Evolutionary conservation across 1,140 invertebrate species (phyloP).

Genomic region (Psilanteris sp.): DNA sequence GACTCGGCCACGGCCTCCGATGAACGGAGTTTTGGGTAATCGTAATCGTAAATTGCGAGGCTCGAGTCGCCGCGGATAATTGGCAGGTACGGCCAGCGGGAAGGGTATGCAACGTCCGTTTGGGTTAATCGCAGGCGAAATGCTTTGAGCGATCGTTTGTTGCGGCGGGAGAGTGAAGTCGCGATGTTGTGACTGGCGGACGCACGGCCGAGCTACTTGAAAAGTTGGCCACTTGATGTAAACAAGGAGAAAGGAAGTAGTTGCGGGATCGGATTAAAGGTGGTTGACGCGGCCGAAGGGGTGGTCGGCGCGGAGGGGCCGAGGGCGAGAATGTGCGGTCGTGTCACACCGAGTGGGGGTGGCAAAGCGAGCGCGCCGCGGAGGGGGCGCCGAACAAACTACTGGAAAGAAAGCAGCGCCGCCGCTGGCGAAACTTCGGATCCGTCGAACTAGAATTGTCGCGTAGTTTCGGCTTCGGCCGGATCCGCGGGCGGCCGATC

Average conservation of each 20-base stretch:
- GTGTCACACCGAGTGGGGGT: constrained; percentile 54
- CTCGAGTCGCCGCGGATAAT: too few relatives aligned
- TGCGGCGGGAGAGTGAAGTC: constrained; percentile 8
- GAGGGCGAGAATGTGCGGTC: constrained; percentile 63
- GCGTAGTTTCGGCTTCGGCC: constrained; percentile 76
- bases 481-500: too few relatives aligned
- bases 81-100: too few relatives aligned
- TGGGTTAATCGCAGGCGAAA: too few relatives aligned
- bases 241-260: constrained; percentile 49
- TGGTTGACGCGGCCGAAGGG: constrained; percentile 54
- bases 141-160: too few relatives aligned
- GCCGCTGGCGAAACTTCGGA: constrained; percentile 75
- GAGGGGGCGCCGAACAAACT: constrained; percentile 75
- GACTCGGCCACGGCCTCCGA: not conserved
- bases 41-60: too few relatives aligned
- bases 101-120: too few relatives aligned
- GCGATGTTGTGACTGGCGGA: not conserved
- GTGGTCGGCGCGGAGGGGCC: constrained; percentile 54
- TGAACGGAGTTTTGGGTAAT: too few relatives aligned
- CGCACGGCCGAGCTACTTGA: constrained; percentile 24
- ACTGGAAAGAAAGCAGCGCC: constrained; percentile 77
- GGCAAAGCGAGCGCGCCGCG: constrained; percentile 25
- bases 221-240: constrained; percentile 36
- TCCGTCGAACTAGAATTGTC: constrained; percentile 80
- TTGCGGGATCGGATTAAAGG: constrained; percentile 67